A percentile compares a stretch with the other conserved stretches of the same genome.
phyloP scores from a whole-genome alignment of 2,888 invertebrate species.

The Gibbula magus region DNA sequence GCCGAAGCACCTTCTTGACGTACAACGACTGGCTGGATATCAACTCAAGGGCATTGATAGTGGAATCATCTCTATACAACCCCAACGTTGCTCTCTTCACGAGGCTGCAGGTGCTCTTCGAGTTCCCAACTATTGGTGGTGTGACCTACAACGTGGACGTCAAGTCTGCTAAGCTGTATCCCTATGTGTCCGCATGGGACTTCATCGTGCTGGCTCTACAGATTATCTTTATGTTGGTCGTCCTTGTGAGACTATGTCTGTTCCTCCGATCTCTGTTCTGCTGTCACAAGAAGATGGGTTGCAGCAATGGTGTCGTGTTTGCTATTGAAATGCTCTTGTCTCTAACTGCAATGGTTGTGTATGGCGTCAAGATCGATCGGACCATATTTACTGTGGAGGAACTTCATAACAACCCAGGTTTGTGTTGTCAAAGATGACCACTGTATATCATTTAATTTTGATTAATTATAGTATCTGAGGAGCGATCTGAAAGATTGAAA shows the following conservation, averaged over 20 bases:
- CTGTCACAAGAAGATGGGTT: no score
- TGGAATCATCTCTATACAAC: conserved; percentile 43
- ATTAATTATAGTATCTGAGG: no score
- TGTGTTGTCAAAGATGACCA: neutral
- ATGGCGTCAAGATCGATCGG: conserved; percentile 40
- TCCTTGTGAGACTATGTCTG: conserved; percentile 9
- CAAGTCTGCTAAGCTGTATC: conserved; percentile 42
- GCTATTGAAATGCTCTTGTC: conserved; percentile 36
- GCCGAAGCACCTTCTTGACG: conserved; percentile 21
- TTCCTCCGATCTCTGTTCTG: neutral
- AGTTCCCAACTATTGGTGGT: conserved; percentile 36
- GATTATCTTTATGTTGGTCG: conserved; percentile 37
- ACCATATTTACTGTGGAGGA: conserved; percentile 43
- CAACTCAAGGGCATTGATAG: conserved; percentile 40
- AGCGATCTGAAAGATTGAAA: no score
- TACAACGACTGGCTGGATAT: conserved; percentile 45
- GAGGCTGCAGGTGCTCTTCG: conserved; percentile 33
- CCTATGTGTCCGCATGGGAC: conserved; percentile 47
- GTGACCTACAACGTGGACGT: conserved; percentile 17
- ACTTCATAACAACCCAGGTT: conserved; percentile 41
- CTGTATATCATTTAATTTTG: no score
- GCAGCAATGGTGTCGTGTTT: neutral
- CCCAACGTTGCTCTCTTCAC: conserved; percentile 43
- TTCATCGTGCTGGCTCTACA: conserved; percentile 43
- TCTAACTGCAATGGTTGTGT: conserved; percentile 33